Conservation (phyloP, 2,113 vertebrate genomes). For the Psilopogon haemacephalus region DNA sequence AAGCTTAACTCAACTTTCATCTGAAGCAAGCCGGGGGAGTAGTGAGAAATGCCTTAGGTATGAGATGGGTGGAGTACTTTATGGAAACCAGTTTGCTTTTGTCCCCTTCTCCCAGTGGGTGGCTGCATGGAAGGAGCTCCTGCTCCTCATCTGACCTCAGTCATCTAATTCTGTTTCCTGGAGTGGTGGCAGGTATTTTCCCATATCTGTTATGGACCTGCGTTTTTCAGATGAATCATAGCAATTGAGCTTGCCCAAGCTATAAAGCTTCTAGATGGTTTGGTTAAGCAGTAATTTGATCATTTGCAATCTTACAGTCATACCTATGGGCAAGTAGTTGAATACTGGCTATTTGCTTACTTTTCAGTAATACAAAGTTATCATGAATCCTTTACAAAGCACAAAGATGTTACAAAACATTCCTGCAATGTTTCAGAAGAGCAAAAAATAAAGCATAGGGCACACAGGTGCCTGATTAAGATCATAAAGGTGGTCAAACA, state of each 20-base stretch:
- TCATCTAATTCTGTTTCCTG: background rate
- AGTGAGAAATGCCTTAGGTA: background rate
- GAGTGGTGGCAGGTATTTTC: background rate
- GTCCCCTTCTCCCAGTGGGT: background rate
- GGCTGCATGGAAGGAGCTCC: background rate
- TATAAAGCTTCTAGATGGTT: background rate
- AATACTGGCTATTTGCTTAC: background rate
- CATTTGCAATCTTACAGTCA: background rate
- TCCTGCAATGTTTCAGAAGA: background rate
- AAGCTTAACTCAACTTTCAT: background rate
- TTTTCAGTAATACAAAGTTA: background rate
- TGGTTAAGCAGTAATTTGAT: background rate
- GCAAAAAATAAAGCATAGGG: background rate
- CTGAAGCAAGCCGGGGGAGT: background rate
- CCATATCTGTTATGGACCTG: background rate
- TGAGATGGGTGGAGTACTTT: background rate
- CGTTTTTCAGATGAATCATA: background rate
- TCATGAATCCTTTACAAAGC: background rate
- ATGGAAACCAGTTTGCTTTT: background rate
- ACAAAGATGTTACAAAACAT: background rate
- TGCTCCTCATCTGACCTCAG: background rate
- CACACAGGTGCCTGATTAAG: background rate
- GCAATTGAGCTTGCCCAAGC: rapidly evolving
- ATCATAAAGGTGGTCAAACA: background rate
- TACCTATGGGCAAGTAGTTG: background rate